Evolutionary conservation across 2,797 vertebrate species (phyloP), one percentile per base, ranked within the genome.

Genomic region (Pempheris klunzingeri): DNA sequence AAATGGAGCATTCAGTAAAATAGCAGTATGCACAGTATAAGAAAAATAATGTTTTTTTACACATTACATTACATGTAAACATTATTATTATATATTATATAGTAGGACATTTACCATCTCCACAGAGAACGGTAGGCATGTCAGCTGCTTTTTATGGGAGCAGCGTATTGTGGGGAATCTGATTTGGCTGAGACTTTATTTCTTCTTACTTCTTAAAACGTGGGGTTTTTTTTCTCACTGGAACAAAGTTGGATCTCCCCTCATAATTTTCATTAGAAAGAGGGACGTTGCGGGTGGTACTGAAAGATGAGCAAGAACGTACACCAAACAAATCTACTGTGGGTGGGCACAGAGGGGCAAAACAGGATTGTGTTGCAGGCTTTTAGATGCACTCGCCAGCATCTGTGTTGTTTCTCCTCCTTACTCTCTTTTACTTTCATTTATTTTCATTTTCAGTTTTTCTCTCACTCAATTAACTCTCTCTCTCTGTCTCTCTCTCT

Each of bases 161-260:
- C 71, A 47, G 55, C 43, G 41, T 49, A 8, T 66, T 59, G 64
- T 5, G 64, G 71, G 30, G 61, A 69, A 62, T 49, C 76, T 32
- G 58, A 80, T 76, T 82, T 68, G 57, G 66, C 66, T 77, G 47
- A 78, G 71, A 55, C 53, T 53, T 72, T 62, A 64, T 78, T 74
- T 59, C 60, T 70, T 64, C 54, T 74, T 54, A 24, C 60, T 53
- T 30, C 59, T 24, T 61, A 4, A 32, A 32, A 55, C 49, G 0
- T 87, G 87, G 89, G 90, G 86, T 84, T 89, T 87, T 87, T 78
- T 87, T 87, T 78, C 85, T 64, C 1, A 3, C 32, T 47, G 32
- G 63, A 76, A 71, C 60, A 30, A 78, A 84, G 64, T 71, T 22
- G 7, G 53, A 55, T 44, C 60, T 12, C 36, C 18, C 13, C 62